Evolutionary conservation across 2,888 invertebrate genomes (phyloP), one percentile per base, ranked within the genome.

Genomic region (Plutella xylostella): DNA sequence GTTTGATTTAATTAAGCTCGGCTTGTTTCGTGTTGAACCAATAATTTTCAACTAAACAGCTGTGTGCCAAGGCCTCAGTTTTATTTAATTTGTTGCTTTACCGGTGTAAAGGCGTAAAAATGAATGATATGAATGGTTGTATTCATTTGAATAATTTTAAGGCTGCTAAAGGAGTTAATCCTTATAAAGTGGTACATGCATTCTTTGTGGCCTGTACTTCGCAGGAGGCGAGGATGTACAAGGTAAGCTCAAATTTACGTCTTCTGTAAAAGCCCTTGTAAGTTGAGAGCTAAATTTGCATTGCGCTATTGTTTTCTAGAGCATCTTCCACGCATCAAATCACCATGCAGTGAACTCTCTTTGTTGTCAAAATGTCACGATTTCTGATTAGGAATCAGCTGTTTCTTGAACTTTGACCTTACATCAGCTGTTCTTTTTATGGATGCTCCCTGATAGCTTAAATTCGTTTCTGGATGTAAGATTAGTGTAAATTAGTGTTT

Each of bases 181-280:
- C 90, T 40, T 92, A 90, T 71, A 88, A 87, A 79, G 87, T 94
- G 59, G 91, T 96, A 59, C 93, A 95, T 83, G 90, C 92, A 53
- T 93, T 91, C 79, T 95, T 96, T 75, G 91, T 94, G 47, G 89
- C 93, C 53, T 91, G 93, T 70, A 89, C 92, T 45, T 90, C 92
- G 51, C 86, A 87, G 56, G 92, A 92, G 77, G 91, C 92, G 54
- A 88, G 93, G 60, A 88, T 89, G 73, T 89, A 92, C 62, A 96
- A 94, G 92, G 95, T 94, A 65, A 65, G 65, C 54, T 42, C 20
- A 4, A 37, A 31, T 38, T 30, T 15, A 43, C 14, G 39, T 34
- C 11, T 34, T 14, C 14, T 17, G 34, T n/a, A n/a, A 14, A n/a
- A 34, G 7, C 17, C 34, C 28, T n/a, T n/a, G n/a, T n/a, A n/a